phyloP scores from a whole-genome alignment of 2,888 invertebrate species.

The Patella caerulea region DNA sequence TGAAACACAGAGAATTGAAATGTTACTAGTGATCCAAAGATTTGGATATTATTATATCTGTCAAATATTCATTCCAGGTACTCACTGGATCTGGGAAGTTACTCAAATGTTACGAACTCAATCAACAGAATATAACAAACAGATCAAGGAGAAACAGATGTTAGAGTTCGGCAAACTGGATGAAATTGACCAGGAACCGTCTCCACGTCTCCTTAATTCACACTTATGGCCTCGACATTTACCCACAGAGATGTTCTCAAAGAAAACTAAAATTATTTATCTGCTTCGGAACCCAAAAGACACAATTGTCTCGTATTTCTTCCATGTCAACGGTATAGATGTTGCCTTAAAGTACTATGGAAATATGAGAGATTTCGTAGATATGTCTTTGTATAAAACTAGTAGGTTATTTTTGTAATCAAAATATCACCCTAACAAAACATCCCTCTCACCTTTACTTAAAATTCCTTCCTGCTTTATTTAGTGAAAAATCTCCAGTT shows the following conservation, averaged over 20 bases:
- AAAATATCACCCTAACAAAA: no score
- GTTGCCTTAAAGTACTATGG: neutral
- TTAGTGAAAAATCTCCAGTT: no score
- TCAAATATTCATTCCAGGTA: slow-evolving; percentile 24
- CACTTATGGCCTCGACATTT: slow-evolving; percentile 28
- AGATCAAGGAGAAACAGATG: slow-evolving; percentile 23
- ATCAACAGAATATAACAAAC: slow-evolving; percentile 17
- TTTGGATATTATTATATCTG: no score
- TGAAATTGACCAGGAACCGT: slow-evolving; percentile 12
- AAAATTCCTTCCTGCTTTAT: no score
- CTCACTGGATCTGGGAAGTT: slow-evolving; percentile 42
- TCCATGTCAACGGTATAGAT: slow-evolving; percentile 15
- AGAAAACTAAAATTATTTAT: slow-evolving; percentile 34
- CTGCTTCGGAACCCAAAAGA: slow-evolving; percentile 38
- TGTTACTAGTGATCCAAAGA: no score
- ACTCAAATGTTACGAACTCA: slow-evolving; percentile 28
- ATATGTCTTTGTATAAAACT: neutral
- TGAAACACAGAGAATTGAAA: no score
- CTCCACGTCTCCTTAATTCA: slow-evolving; percentile 35
- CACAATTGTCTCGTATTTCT: slow-evolving; percentile 36
- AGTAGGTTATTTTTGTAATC: neutral
- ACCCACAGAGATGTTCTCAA: slow-evolving; percentile 31
- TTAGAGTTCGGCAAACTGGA: slow-evolving; percentile 28
- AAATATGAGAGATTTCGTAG: neutral
- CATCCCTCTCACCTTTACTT: no score